Percentiles rank a stretch among this genome's conserved stretches.
Evolutionary conservation across 2,888 invertebrate genomes (phyloP).

Genomic region (Zhengitettix transpicula): DNA sequence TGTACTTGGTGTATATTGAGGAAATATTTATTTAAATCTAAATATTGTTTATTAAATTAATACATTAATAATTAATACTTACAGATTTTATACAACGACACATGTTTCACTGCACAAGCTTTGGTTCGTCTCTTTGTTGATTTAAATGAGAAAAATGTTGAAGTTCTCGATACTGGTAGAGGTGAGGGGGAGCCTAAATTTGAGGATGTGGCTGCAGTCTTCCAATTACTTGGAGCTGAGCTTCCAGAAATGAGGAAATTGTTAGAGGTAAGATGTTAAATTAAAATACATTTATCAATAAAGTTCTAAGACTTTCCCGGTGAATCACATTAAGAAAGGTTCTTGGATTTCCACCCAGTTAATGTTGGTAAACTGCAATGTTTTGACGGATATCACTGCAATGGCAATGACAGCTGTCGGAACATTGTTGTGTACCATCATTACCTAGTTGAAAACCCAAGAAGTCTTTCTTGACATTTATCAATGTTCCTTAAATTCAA

Average conservation of each 20-base stretch:
- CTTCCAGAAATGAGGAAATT: constrained; percentile 32
- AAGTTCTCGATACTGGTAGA: constrained; percentile 27
- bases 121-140: constrained; percentile 70
- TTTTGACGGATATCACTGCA: no score
- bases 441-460: no score
- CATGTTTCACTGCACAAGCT: constrained; percentile 74
- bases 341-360: no score
- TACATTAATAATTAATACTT: constrained; percentile 2
- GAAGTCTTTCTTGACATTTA: no score
- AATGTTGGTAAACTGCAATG: no score
- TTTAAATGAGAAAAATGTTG: constrained; percentile 40
- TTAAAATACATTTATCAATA: neutral
- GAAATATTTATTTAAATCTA: neutral
- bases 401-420: no score
- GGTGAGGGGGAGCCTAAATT: constrained; percentile 40
- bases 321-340: no score
- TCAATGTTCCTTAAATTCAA: no score
- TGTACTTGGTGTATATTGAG: no score
- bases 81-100: constrained; percentile 48
- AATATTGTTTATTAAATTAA: neutral
- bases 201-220: constrained; percentile 51
- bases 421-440: no score
- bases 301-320: no score
- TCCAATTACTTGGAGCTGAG: constrained; percentile 45
- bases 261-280: constrained; percentile 20